Evolutionary conservation across 2,888 invertebrate species (phyloP).

Genomic region (Synergus umbraculus): DNA sequence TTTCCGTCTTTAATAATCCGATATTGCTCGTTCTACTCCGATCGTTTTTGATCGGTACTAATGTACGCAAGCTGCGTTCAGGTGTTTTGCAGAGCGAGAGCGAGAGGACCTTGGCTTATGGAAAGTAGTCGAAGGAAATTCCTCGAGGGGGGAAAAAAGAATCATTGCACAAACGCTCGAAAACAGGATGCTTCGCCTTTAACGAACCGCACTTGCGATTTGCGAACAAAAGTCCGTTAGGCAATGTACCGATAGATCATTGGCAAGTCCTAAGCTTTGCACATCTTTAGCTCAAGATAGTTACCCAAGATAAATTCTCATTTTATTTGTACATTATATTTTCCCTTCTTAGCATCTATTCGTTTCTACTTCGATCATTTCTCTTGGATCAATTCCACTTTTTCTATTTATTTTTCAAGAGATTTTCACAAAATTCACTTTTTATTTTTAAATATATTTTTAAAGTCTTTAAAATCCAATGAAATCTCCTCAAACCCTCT

Average conservation of each 20-base stretch:
- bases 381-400: too few relatives aligned
- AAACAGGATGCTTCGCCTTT: slow-evolving; percentile 66
- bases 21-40: background rate
- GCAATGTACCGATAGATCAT: slow-evolving; percentile 50
- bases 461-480: too few relatives aligned
- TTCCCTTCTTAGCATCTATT: background rate
- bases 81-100: slow-evolving; percentile 49
- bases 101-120: slow-evolving; percentile 64
- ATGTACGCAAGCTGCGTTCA: slow-evolving; percentile 43
- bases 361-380: background rate
- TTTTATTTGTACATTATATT: background rate
- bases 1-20: background rate
- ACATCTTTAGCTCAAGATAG: slow-evolving; percentile 15
- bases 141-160: slow-evolving; percentile 53
- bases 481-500: too few relatives aligned
- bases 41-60: slow-evolving; percentile 45
- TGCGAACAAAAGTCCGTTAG: slow-evolving; percentile 55
- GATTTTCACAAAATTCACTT: too few relatives aligned
- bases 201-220: slow-evolving; percentile 53
- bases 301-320: slow-evolving; percentile 10
- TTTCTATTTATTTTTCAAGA: too few relatives aligned
- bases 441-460: too few relatives aligned
- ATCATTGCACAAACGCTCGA: slow-evolving; percentile 63
- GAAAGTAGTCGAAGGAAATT: slow-evolving; percentile 65
- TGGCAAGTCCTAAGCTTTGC: slow-evolving; percentile 23